Evolutionary conservation across 2,888 invertebrate species (phyloP).

Genomic region (Lamellibrachia satsuma): DNA sequence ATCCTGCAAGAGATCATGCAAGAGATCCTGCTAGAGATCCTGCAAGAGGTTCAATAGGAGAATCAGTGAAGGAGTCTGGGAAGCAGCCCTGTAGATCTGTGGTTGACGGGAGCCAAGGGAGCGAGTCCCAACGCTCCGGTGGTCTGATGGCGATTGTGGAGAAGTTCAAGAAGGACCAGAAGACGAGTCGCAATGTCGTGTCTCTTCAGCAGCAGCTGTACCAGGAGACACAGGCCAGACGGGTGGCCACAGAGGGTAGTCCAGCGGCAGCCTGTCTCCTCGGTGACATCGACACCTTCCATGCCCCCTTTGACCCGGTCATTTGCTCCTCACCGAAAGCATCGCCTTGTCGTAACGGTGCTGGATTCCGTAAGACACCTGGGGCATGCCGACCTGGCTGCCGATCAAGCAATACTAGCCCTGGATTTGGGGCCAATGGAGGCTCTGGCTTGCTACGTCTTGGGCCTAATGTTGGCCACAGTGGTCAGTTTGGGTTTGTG

Average conservation of each 20-base stretch:
- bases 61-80: not conserved
- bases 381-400: conserved; percentile 40
- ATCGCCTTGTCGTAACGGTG: not conserved
- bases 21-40: not conserved
- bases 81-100: not conserved
- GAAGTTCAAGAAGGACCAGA: conserved; percentile 28
- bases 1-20: not conserved
- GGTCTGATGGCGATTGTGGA: conserved; percentile 25
- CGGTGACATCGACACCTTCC: conserved; percentile 22
- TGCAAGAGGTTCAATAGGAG: not conserved
- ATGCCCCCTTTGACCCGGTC: conserved; percentile 21
- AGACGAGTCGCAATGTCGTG: conserved; percentile 27
- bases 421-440: not conserved
- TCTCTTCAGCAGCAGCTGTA: conserved; percentile 34
- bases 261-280: conserved; percentile 17
- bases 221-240: conserved; percentile 26
- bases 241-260: not conserved
- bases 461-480: conserved; percentile 13
- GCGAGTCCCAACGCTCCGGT: conserved; percentile 21
- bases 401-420: conserved; percentile 14
- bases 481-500: conserved; percentile 21
- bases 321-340: conserved; percentile 20
- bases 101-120: conserved; percentile 19
- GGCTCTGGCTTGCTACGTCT: not conserved
- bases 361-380: conserved; percentile 42